phyloP scores from a whole-genome alignment of 2,888 invertebrate genomes.

The Archips crataeganus region DNA sequence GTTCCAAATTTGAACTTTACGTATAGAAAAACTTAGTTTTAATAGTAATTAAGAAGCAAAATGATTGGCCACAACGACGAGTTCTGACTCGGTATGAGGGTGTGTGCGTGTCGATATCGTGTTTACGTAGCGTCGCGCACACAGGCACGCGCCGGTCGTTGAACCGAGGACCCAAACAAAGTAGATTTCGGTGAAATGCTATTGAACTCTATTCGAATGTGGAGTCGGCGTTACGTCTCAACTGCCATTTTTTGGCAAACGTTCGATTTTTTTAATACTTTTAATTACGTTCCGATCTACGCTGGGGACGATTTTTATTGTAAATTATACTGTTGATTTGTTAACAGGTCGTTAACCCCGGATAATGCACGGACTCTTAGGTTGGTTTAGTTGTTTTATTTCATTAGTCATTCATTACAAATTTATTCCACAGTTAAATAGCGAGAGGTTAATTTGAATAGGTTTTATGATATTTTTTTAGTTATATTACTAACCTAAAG shows the following conservation, averaged over 20 bases:
- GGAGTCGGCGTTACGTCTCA: conserved; percentile 69
- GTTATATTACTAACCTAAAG: background rate
- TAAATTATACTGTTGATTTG: conserved; percentile 51
- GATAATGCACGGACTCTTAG: conserved; percentile 62
- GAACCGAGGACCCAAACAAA: conserved; percentile 85
- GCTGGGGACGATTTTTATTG: conserved; percentile 36
- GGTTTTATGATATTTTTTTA: background rate
- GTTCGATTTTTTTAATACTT: conserved; percentile 47
- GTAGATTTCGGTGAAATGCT: conserved; percentile 85
- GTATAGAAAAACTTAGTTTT: conserved; percentile 38
- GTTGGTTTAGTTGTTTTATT: conserved; percentile 34
- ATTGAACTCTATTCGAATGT: conserved; percentile 83
- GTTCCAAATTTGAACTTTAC: conserved; percentile 30
- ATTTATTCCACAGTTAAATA: conserved; percentile 38
- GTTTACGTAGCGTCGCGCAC: conserved; percentile 69
- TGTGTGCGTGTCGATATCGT: conserved; percentile 67
- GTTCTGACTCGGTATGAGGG: conserved; percentile 43
- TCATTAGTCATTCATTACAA: conserved; percentile 35
- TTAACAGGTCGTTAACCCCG: conserved; percentile 74
- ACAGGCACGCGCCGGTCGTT: conserved; percentile 72
- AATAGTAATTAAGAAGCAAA: conserved; percentile 74
- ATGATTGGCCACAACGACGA: conserved; percentile 62
- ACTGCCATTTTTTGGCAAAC: conserved; percentile 71
- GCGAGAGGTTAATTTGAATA: conserved; percentile 3
- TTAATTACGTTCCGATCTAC: conserved; percentile 44